A percentile compares a stretch with the other conserved stretches of the same genome.
These are phyloP conservation scores for Anaspis maculata DNA, from an alignment of 2,888 invertebrate species.

Conservation along the genomic window DNA sequence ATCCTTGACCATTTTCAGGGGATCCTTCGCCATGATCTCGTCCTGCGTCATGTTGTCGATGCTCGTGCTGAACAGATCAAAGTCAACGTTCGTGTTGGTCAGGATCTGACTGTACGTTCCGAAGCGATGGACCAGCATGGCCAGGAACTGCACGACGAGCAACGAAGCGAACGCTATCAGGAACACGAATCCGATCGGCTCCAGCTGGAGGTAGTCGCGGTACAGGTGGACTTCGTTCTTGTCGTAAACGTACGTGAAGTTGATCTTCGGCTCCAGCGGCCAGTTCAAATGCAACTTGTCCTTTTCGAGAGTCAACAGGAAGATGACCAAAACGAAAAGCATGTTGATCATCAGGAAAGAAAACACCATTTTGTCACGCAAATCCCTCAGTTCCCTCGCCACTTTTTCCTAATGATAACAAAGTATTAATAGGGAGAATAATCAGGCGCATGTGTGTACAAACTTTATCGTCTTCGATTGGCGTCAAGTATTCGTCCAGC, in stretches of 20 bases:
- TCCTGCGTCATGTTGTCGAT: slow-evolving; percentile 74
- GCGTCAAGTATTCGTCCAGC: slow-evolving; percentile 66
- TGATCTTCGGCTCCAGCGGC: slow-evolving; percentile 53
- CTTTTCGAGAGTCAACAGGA: slow-evolving; percentile 65
- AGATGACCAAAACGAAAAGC: slow-evolving; percentile 65
- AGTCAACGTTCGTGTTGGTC: slow-evolving; percentile 52
- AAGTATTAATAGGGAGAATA: slow-evolving; percentile 10
- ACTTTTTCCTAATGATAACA: slow-evolving; percentile 30
- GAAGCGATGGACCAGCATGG: slow-evolving; percentile 69
- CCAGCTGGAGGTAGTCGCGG: slow-evolving; percentile 55
- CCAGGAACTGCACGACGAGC: slow-evolving; percentile 61
- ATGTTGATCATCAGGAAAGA: slow-evolving; percentile 71
- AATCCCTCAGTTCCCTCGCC: slow-evolving; percentile 47
- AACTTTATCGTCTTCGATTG: slow-evolving; percentile 58
- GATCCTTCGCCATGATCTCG: slow-evolving; percentile 77
- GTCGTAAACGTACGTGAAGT: slow-evolving; percentile 34
- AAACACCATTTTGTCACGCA: slow-evolving; percentile 60
- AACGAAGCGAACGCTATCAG: slow-evolving; percentile 63
- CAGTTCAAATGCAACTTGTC: slow-evolving; percentile 59
- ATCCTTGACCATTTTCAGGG: slow-evolving; percentile 81
- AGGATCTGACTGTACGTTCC: slow-evolving; percentile 67
- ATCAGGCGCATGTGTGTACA: slow-evolving; percentile 15
- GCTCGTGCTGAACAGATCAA: slow-evolving; percentile 18
- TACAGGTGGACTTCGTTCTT: slow-evolving; percentile 31
- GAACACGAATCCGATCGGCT: slow-evolving; percentile 69